phyloP scores from a whole-genome alignment of 2,113 vertebrate species.

The Gallinago jamesoni region DNA sequence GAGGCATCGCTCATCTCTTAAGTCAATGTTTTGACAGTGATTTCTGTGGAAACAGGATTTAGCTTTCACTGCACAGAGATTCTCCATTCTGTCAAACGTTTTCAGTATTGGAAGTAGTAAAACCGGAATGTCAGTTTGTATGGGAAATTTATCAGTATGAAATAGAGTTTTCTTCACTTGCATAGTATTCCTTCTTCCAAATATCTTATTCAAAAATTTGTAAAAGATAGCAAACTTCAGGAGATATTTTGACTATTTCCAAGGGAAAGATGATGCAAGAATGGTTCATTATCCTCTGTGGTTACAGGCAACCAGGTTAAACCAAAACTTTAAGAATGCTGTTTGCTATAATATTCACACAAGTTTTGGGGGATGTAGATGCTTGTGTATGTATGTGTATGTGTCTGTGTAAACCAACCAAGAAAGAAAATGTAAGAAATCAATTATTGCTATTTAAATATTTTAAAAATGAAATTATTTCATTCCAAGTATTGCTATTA shows the following conservation, averaged over 20 bases:
- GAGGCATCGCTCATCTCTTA: not conserved
- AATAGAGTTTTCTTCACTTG: not conserved
- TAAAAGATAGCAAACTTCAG: not conserved
- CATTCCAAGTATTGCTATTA: not conserved
- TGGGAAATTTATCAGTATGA: not conserved
- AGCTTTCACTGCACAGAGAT: not conserved
- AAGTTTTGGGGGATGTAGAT: not conserved
- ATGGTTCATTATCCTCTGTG: accelerated
- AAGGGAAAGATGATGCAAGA: not conserved
- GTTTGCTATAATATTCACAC: not conserved
- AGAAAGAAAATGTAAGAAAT: not conserved
- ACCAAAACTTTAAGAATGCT: not conserved
- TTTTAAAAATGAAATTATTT: not conserved
- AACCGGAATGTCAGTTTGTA: not conserved
- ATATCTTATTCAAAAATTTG: not conserved
- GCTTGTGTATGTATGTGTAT: not conserved
- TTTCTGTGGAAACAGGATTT: not conserved
- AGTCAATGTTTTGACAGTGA: not conserved
- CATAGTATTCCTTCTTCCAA: not conserved
- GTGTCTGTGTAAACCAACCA: not conserved
- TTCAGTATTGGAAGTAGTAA: not conserved
- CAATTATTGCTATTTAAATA: not conserved
- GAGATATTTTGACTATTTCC: not conserved
- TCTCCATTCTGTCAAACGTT: not conserved
- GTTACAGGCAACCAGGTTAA: not conserved